phyloP scores from a whole-genome alignment of 1,140 invertebrate genomes.

The Copidosoma floridanum region DNA sequence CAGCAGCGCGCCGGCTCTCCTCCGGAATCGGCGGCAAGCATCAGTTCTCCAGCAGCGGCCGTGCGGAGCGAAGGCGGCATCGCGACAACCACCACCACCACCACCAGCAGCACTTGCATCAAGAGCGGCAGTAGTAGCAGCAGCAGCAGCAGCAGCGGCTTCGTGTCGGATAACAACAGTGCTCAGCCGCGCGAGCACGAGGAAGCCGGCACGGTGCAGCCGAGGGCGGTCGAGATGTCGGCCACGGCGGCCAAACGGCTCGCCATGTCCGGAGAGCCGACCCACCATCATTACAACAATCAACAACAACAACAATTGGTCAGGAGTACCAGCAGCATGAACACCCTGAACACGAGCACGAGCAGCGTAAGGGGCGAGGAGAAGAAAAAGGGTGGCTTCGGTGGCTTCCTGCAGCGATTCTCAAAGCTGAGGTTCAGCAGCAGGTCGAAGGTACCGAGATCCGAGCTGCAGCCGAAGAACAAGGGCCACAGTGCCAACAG shows the following conservation, averaged over 20 bases:
- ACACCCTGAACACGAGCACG: neutral
- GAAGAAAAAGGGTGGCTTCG: constrained; percentile 51
- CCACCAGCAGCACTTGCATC: constrained; percentile 8
- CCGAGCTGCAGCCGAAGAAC: constrained; percentile 42
- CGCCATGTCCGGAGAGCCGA: constrained; percentile 38
- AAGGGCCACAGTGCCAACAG: constrained; percentile 22
- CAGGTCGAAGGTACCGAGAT: constrained; percentile 50
- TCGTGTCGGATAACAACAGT: too few species aligned
- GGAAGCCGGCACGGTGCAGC: constrained; percentile 27
- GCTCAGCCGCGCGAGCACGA: constrained; percentile 29
- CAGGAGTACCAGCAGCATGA: constrained; percentile 21
- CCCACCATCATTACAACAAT: too few species aligned
- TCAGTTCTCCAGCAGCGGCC: constrained; percentile 46
- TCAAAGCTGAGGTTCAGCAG: constrained; percentile 56
- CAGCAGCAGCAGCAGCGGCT: constrained; percentile 24
- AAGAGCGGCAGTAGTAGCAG: constrained; percentile 23
- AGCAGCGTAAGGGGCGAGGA: constrained; percentile 31
- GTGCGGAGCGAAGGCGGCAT: constrained; percentile 38
- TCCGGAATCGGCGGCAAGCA: constrained; percentile 45
- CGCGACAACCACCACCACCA: constrained; percentile 32
- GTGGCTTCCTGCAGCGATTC: constrained; percentile 58
- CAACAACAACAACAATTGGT: too few species aligned
- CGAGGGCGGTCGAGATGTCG: constrained; percentile 39
- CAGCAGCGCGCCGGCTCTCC: constrained; percentile 39
- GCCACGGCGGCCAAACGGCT: constrained; percentile 52